Conservation (phyloP, 1,140 invertebrate species). For the Zaprionus ghesquierei region DNA sequence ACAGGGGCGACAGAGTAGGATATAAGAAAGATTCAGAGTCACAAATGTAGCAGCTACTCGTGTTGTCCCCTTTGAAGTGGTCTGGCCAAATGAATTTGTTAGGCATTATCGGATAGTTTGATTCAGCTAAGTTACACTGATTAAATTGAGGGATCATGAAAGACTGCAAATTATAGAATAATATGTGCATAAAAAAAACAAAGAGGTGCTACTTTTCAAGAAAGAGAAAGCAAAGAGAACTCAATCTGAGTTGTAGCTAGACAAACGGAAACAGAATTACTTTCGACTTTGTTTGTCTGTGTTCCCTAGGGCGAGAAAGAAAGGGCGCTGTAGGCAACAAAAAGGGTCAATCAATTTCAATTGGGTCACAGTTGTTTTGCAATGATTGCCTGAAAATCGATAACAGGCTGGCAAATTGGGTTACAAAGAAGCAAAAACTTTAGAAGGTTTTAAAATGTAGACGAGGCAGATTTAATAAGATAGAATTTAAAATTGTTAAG, state of each 20-base stretch:
- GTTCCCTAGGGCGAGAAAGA: background rate
- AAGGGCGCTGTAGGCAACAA: background rate
- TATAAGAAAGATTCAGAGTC: no score
- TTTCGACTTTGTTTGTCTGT: background rate
- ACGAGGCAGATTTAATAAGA: no score
- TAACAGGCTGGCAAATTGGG: conserved; percentile 19
- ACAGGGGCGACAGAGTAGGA: no score
- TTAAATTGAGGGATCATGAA: no score
- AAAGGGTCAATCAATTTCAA: conserved; percentile 10
- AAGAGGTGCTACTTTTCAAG: no score
- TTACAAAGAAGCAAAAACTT: background rate
- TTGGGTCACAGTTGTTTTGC: no score
- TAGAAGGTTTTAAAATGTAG: no score
- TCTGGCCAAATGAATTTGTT: conserved; percentile 32
- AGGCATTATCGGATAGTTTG: conserved; percentile 15
- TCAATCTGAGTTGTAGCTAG: conserved; percentile 5
- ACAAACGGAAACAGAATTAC: background rate
- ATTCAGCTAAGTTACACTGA: conserved; percentile 17
- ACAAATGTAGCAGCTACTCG: background rate
- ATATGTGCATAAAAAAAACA: no score
- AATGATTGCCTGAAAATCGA: no score
- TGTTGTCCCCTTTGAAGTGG: conserved; percentile 39
- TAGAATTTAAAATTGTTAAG: background rate
- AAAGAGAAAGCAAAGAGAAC: no score
- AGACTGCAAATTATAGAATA: no score